Conservation (phyloP, 2,797 vertebrate genomes). For the Eidolon dupreanum region DNA sequence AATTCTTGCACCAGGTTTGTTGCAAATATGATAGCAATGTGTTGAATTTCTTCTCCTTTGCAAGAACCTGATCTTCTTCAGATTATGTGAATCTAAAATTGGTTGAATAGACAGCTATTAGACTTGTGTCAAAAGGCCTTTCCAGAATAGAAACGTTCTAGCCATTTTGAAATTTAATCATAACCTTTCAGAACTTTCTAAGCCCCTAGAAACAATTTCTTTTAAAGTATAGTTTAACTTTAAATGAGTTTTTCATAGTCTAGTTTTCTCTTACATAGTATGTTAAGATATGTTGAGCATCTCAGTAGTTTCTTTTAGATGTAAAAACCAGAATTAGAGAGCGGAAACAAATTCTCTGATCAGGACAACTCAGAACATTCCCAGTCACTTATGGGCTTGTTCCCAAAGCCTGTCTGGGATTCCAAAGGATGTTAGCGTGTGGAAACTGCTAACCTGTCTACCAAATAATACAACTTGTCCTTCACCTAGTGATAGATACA, state of each 20-base stretch:
- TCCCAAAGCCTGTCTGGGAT: not conserved
- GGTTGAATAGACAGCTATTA: constrained; percentile 26
- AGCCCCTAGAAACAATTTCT: constrained; percentile 65
- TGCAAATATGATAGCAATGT: not conserved
- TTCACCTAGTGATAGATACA: not conserved
- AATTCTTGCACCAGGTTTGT: not conserved
- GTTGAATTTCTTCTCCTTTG: not conserved
- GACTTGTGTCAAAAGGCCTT: constrained; percentile 66
- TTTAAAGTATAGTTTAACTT: constrained; percentile 53
- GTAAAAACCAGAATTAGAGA: constrained; percentile 45
- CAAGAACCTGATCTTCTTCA: constrained; percentile 58
- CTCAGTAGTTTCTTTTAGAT: constrained; percentile 4
- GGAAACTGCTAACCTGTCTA: not conserved
- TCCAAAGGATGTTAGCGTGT: not conserved
- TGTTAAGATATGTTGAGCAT: not conserved
- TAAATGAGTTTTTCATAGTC: constrained; percentile 53
- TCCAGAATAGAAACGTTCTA: constrained; percentile 51
- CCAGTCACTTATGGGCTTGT: not conserved
- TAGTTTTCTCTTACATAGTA: constrained; percentile 19
- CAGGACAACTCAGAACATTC: not conserved
- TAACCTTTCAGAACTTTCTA: constrained; percentile 55
- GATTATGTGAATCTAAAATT: constrained; percentile 62
- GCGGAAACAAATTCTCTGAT: not conserved
- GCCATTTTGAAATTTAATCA: constrained; percentile 70
- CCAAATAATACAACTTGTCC: not conserved